phyloP scores from a whole-genome alignment of 1,140 invertebrate species.

The Trachymyrmex septentrionalis region DNA sequence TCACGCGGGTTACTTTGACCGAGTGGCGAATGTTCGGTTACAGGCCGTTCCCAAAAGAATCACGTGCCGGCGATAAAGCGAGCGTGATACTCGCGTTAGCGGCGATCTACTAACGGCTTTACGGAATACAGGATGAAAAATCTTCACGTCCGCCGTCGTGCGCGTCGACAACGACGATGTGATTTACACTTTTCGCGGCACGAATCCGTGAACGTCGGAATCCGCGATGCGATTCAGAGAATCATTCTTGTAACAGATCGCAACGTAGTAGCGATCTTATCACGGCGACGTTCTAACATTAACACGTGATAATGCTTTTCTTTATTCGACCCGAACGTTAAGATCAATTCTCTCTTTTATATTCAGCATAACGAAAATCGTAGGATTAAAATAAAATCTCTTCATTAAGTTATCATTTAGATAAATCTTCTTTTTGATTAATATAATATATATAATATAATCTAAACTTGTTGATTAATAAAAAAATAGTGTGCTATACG shows the following conservation, averaged over 20 bases:
- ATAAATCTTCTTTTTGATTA: not conserved
- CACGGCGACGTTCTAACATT: conserved; percentile 13
- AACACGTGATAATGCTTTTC: conserved; percentile 29
- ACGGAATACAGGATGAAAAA: conserved; percentile 46
- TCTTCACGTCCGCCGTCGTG: not conserved
- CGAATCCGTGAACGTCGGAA: conserved; percentile 2
- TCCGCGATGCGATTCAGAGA: conserved; percentile 22
- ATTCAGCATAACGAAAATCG: not conserved
- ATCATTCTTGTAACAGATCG: not conserved
- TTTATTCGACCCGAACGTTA: conserved; percentile 28
- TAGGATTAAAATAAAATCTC: not conserved
- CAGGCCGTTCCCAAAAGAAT: conserved; percentile 62
- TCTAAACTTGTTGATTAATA: not conserved
- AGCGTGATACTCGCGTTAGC: conserved; percentile 52
- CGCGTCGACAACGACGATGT: conserved; percentile 15
- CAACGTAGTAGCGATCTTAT: conserved; percentile 4
- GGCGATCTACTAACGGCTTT: conserved; percentile 49
- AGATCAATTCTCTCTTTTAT: not conserved
- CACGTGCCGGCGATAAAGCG: conserved; percentile 36
- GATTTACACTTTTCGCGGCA: conserved; percentile 41
- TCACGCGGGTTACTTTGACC: conserved; percentile 50
- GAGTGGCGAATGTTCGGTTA: conserved; percentile 48
- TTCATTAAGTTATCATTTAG: not conserved
- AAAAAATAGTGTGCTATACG: too few species aligned
- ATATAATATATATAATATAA: too few species aligned